A percentile compares a stretch with the other conserved stretches of the same genome.
Conservation (phyloP, 2,888 invertebrate genomes). For the Dynastes grantii region DNA sequence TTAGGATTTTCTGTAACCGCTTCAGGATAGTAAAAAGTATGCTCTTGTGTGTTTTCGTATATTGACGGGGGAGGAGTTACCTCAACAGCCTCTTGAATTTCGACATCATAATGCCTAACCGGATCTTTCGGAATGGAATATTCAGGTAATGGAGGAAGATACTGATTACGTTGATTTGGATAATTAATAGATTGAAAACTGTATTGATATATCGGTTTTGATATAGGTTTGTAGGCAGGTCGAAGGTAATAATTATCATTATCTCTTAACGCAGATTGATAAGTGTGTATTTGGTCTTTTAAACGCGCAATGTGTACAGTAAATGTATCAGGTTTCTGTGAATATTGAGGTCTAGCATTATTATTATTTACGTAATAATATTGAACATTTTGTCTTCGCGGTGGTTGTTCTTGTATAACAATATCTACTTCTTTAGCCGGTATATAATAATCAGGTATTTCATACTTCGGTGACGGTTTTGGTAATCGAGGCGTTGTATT, state of each 20-base stretch:
- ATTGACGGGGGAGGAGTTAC: slow-evolving; percentile 62
- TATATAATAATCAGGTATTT: slow-evolving; percentile 43
- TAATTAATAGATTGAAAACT: slow-evolving; percentile 79
- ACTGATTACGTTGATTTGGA: slow-evolving; percentile 69
- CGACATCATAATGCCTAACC: slow-evolving; percentile 65
- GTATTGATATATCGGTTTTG: slow-evolving; percentile 81
- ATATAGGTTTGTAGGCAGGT: slow-evolving; percentile 39
- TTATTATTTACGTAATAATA: slow-evolving; percentile 65
- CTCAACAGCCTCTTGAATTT: slow-evolving; percentile 68
- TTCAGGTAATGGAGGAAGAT: neutral
- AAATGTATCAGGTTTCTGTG: slow-evolving; percentile 73
- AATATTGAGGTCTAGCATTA: slow-evolving; percentile 61
- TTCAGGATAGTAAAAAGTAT: slow-evolving; percentile 52
- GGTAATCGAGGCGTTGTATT: slow-evolving; percentile 53
- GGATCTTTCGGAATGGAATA: slow-evolving; percentile 59
- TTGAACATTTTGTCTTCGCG: slow-evolving; percentile 57
- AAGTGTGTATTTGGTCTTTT: slow-evolving; percentile 77
- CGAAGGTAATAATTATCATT: slow-evolving; percentile 37
- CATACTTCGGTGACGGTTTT: slow-evolving; percentile 34
- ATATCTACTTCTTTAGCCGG: slow-evolving; percentile 37
- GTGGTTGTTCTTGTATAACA: slow-evolving; percentile 54
- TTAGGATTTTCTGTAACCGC: slow-evolving; percentile 63
- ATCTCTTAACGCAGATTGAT: slow-evolving; percentile 72
- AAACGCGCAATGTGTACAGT: slow-evolving; percentile 79
- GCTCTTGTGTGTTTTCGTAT: slow-evolving; percentile 53